Base-by-base conservation (phyloP, 2,797 vertebrate genomes). In the Anisognathus igniventris region DNA sequence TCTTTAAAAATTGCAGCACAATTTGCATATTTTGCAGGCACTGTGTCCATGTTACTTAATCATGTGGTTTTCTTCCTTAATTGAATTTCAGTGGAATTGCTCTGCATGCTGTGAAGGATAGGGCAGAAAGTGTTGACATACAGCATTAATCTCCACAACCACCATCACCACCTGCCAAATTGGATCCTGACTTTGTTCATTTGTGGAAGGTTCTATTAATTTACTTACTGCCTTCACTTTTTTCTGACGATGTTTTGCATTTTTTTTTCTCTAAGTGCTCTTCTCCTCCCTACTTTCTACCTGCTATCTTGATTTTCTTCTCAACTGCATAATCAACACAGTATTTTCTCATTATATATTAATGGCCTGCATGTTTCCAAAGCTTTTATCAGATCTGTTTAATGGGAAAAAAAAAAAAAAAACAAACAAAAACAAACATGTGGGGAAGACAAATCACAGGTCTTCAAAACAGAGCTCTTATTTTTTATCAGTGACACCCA, bases 331-430 rank as follows among this genome's bases (percentile, higher is more conserved):
- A 84, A 81, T 78, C 50, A 78, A 72, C 48, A 71, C 35, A 81
- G 23, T 61, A 82, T 60, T 81, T 88, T 80, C 77, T 95, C 80
- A 92, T 96, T 94, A 86, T 85, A 60, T 90, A 95, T 92, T 95
- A 93, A 94, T 90, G 37, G 9, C 1, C 47, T 90, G 35, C 9
- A 57, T 80, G 39, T 71, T 95, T 33, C 62, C 74, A 88, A 90
- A 86, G 83, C 66, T 95, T 91, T 95, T 90, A 92, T 72, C 44
- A 56, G 44, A 57, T 37, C 42, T 81, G 83, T 95, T 79, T 57
- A 60, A 53, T 72, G 62, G 50, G n/a, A n/a, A n/a, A n/a, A n/a
- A n/a, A n/a, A 74, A 45, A 31, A 28, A 64, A 45, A 35, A 35
- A 17, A 12, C 3, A 24, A 57, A 24, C 7, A 57, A 14, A 44